These are phyloP conservation scores for Macroramphosus scolopax DNA, from an alignment of 2,797 vertebrate genomes.

Conservation along the genomic window DNA sequence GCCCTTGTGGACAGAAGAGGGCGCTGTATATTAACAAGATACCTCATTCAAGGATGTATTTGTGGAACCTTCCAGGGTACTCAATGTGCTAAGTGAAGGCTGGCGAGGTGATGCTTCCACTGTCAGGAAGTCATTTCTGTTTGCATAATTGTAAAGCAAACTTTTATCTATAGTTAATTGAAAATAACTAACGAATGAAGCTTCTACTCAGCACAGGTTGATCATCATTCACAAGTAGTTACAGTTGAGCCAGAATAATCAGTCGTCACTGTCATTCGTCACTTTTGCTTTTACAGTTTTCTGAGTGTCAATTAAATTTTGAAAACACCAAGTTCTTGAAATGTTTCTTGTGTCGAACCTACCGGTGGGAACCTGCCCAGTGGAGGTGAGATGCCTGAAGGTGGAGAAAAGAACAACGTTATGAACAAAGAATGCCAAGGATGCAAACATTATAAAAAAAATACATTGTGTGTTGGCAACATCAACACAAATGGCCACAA, in stretches of 20 bases:
- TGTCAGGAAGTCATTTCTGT: background rate
- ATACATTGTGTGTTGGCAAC: no score
- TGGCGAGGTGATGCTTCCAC: background rate
- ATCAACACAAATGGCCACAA: no score
- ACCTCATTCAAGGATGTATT: background rate
- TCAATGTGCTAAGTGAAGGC: background rate
- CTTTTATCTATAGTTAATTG: no score
- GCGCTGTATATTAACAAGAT: conserved; percentile 46
- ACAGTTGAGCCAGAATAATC: no score
- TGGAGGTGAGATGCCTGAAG: conserved; percentile 80
- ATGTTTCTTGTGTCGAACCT: conserved; percentile 43
- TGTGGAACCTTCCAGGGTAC: conserved; percentile 1
- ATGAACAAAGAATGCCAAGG: conserved; percentile 7
- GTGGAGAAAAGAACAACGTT: conserved; percentile 35
- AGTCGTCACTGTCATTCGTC: no score
- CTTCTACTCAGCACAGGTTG: no score
- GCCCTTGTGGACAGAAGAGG: conserved; percentile 58
- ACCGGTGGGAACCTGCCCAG: conserved; percentile 84
- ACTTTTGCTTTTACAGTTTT: no score
- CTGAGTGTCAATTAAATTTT: no score
- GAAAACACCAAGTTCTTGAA: background rate
- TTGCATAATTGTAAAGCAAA: background rate
- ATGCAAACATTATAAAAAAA: no score
- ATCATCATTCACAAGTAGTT: no score
- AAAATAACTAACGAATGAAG: no score